A percentile compares a stretch with the other conserved stretches of the same genome.
Evolutionary conservation across 2,797 vertebrate species (phyloP).

Genomic region (Oceanodroma leucorhoa): DNA sequence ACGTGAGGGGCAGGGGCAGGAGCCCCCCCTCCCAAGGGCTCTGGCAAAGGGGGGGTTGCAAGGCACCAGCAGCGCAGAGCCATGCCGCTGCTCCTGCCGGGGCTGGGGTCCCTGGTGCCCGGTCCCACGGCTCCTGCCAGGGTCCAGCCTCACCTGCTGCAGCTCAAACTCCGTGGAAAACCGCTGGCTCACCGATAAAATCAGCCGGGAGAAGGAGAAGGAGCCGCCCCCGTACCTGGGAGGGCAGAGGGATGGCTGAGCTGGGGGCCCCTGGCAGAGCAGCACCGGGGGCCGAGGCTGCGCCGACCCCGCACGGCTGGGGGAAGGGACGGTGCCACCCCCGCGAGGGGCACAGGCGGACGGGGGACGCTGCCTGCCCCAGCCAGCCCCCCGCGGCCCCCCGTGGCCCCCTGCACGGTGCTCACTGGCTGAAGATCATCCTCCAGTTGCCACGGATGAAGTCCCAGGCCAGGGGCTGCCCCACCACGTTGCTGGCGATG

Average conservation of each 20-base stretch:
- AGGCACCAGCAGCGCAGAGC: rapidly evolving
- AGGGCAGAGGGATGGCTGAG: not conserved
- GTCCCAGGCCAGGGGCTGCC: slow-evolving; percentile 89
- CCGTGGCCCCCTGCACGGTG: rapidly evolving
- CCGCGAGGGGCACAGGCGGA: rapidly evolving
- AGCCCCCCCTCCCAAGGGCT: not conserved
- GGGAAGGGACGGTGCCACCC: not conserved
- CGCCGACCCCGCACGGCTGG: rapidly evolving
- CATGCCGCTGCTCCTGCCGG: rapidly evolving
- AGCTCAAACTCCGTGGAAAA: slow-evolving; percentile 88
- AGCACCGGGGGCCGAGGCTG: rapidly evolving
- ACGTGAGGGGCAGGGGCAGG: not conserved
- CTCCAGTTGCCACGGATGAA: slow-evolving; percentile 86
- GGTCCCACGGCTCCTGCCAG: rapidly evolving
- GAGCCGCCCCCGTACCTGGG: slow-evolving; percentile 84
- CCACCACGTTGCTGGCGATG: slow-evolving; percentile 83
- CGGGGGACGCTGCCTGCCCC: not conserved
- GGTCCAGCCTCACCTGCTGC: slow-evolving; percentile 79
- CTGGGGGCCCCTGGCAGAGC: rapidly evolving
- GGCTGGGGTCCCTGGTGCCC: not conserved
- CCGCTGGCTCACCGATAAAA: slow-evolving; percentile 78
- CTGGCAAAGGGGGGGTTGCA: not conserved
- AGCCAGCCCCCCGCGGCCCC: rapidly evolving
- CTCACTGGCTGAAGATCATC: slow-evolving; percentile 85
- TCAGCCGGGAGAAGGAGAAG: slow-evolving; percentile 86